Percentiles rank a stretch among this genome's conserved stretches.
Evolutionary conservation across 2,113 vertebrate genomes (phyloP).

Genomic region (Myotis davidii): DNA sequence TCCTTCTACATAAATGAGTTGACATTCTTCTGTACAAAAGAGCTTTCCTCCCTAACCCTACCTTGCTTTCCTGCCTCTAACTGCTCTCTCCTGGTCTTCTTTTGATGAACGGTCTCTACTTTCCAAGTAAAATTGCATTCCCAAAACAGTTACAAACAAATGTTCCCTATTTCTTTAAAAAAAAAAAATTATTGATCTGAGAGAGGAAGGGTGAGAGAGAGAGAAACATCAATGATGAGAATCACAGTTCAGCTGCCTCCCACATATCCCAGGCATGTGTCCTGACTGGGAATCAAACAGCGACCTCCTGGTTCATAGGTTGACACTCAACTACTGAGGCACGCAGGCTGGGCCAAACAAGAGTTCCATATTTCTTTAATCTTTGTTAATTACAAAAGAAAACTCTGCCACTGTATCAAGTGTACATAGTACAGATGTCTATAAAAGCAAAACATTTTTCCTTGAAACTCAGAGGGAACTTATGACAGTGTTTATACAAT

Average conservation of each 20-base stretch:
- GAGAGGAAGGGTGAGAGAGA: too few species aligned
- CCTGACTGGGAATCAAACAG: too few species aligned
- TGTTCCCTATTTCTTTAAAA: too few species aligned
- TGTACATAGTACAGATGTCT: background rate
- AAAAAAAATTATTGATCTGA: too few species aligned
- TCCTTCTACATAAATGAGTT: background rate
- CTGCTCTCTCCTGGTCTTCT: background rate
- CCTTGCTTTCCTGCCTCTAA: background rate
- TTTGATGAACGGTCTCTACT: background rate
- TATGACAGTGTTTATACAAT: background rate
- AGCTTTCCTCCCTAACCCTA: background rate
- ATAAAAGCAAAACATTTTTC: background rate
- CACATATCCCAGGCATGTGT: too few species aligned
- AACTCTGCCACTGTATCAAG: background rate
- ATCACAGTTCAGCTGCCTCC: too few species aligned
- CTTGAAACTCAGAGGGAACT: background rate
- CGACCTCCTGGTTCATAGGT: too few species aligned
- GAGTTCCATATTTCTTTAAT: background rate
- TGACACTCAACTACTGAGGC: too few species aligned
- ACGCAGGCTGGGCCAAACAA: too few species aligned
- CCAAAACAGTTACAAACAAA: background rate
- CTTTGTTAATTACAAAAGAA: constrained; percentile 31
- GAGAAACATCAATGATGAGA: too few species aligned
- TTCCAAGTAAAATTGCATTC: constrained; percentile 5
- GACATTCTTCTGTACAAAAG: background rate